phyloP scores from a whole-genome alignment of 2,113 vertebrate genomes.

The Cyanoramphus novaezelandiae region DNA sequence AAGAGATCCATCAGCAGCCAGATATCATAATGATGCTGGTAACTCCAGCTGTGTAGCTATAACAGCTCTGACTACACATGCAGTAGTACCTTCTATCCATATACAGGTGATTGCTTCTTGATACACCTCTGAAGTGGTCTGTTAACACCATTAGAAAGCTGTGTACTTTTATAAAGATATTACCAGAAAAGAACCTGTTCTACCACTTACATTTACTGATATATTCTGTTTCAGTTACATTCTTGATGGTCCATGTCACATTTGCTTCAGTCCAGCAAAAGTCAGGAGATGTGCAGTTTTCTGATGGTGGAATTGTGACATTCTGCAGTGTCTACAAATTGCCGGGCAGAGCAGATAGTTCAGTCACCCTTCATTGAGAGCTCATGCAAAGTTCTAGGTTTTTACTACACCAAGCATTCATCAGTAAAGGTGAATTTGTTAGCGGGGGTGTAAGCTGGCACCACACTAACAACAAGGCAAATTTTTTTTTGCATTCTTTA shows the following conservation, averaged over 20 bases:
- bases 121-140: background rate
- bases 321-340: slow-evolving; percentile 81
- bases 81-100: background rate
- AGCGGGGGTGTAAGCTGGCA: background rate
- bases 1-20: slow-evolving; percentile 6
- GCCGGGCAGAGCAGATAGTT: slow-evolving; percentile 5
- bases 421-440: background rate
- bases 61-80: background rate
- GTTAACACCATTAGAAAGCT: background rate
- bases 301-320: slow-evolving; percentile 72
- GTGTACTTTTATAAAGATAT: background rate
- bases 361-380: background rate
- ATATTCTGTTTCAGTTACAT: slow-evolving; percentile 71
- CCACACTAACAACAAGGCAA: background rate
- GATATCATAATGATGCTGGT: background rate
- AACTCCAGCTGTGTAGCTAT: background rate
- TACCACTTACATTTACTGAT: slow-evolving; percentile 84
- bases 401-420: background rate
- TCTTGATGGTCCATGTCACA: slow-evolving; percentile 75
- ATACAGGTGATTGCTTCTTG: accelerated
- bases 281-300: slow-evolving; percentile 74
- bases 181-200: background rate
- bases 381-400: background rate
- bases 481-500: background rate
- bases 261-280: slow-evolving; percentile 79